Evolutionary conservation across 2,888 invertebrate genomes (phyloP).

Genomic region (Heliothis peltigera): DNA sequence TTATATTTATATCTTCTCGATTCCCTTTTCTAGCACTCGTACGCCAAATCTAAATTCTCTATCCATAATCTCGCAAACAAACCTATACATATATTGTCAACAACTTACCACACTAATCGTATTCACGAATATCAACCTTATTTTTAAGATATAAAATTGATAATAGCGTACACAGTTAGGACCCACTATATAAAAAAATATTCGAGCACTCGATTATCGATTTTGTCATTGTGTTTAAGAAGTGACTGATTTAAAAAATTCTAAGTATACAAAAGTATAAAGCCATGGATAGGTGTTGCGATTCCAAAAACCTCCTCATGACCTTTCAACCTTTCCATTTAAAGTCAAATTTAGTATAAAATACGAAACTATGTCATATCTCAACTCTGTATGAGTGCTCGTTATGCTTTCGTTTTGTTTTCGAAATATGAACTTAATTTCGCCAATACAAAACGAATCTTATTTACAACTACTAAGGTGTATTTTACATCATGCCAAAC

Average conservation of each 20-base stretch:
- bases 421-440: not conserved
- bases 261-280: constrained; percentile 3
- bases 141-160: constrained; percentile 1
- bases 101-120: constrained; percentile 26
- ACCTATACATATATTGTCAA: constrained; percentile 49
- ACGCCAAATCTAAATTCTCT: constrained; percentile 38
- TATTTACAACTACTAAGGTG: not conserved
- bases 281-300: not conserved
- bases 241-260: constrained; percentile 15
- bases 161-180: constrained; percentile 29
- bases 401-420: not conserved
- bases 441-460: not conserved
- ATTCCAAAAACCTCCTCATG: no score
- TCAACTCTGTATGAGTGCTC: not conserved
- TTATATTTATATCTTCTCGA: constrained; percentile 23
- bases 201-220: constrained; percentile 17
- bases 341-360: no score
- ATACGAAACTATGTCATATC: not conserved
- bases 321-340: no score
- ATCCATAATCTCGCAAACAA: constrained; percentile 53
- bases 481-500: no score
- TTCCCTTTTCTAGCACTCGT: constrained; percentile 27
- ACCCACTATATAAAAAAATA: not conserved
- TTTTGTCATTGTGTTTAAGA: constrained; percentile 11
- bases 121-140: constrained; percentile 36